phyloP scores from a whole-genome alignment of 2,888 invertebrate species.

The Cacoxenus indagator region DNA sequence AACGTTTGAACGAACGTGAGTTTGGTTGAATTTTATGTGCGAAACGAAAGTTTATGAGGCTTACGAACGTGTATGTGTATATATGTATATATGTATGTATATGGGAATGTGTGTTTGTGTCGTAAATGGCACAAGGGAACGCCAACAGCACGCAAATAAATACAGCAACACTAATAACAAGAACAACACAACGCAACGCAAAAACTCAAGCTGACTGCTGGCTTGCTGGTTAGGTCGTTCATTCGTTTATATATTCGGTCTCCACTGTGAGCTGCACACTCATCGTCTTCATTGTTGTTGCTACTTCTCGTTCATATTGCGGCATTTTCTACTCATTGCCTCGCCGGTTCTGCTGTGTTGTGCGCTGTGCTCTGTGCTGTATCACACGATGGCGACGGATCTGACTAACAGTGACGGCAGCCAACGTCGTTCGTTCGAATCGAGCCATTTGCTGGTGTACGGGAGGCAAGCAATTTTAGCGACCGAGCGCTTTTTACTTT shows the following conservation, averaged over 20 bases:
- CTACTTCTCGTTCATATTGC: background rate
- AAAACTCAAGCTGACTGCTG: conserved; percentile 17
- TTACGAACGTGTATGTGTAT: conserved; percentile 11
- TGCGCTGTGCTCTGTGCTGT: background rate
- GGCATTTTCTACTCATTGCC: background rate
- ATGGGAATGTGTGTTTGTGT: conserved; percentile 21
- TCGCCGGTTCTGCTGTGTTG: conserved; percentile 16
- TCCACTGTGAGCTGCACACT: background rate
- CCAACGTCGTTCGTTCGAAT: conserved; percentile 9
- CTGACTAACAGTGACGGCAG: conserved; percentile 25
- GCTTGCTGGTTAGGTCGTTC: conserved; percentile 22
- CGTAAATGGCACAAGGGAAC: conserved; percentile 59
- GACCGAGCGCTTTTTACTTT: conserved; percentile 50
- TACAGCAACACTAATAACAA: conserved; percentile 31
- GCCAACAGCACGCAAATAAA: conserved; percentile 59
- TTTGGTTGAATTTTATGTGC: conserved; percentile 43
- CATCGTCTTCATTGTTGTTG: background rate
- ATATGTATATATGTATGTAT: conserved; percentile 20
- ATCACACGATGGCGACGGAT: conserved; percentile 10
- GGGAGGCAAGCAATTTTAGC: conserved; percentile 66
- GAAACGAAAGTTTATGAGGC: conserved; percentile 45
- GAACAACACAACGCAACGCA: conserved; percentile 14
- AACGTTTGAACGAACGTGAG: conserved; percentile 7
- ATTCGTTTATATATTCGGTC: conserved; percentile 31
- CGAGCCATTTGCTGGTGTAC: conserved; percentile 54